These are phyloP conservation scores for Zoanthus sociatus DNA, from an alignment of 92 coral and sea anemone species.

Conservation along the genomic window DNA sequence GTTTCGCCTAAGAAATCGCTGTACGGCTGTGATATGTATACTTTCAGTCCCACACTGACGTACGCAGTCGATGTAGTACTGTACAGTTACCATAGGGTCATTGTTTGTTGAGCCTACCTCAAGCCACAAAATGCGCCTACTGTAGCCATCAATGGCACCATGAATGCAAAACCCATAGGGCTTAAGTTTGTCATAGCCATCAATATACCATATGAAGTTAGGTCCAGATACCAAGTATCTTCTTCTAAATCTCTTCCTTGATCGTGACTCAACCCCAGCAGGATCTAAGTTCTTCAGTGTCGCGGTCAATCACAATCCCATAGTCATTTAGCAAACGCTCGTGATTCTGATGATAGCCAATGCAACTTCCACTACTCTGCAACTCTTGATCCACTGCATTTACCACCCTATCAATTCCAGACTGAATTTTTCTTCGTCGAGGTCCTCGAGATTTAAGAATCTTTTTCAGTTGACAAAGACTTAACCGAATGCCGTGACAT, in stretches of 20 bases:
- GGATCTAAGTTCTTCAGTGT: slow-evolving; percentile 47
- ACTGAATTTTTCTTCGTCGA: slow-evolving; percentile 41
- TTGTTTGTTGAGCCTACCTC: slow-evolving; percentile 47
- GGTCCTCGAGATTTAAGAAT: slow-evolving; percentile 18
- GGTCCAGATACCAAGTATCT: slow-evolving; percentile 45
- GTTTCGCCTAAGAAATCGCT: background rate
- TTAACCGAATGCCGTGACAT: slow-evolving; percentile 26
- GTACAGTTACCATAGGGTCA: slow-evolving; percentile 44
- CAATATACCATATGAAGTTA: slow-evolving; percentile 43
- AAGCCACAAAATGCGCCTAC: slow-evolving; percentile 50
- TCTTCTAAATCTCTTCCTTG: slow-evolving; percentile 51
- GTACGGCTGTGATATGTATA: background rate
- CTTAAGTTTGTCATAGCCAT: slow-evolving; percentile 42
- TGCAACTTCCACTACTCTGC: slow-evolving; percentile 15
- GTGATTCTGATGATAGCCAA: slow-evolving; percentile 21
- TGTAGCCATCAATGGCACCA: slow-evolving; percentile 50
- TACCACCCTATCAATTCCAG: slow-evolving; percentile 29
- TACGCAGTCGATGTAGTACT: slow-evolving; percentile 36
- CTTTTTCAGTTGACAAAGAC: slow-evolving; percentile 41
- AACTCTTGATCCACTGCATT: slow-evolving; percentile 27
- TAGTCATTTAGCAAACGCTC: slow-evolving; percentile 28
- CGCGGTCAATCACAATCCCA: slow-evolving; percentile 10
- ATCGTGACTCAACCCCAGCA: slow-evolving; percentile 48
- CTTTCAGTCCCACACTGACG: slow-evolving; percentile 14
- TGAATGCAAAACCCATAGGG: slow-evolving; percentile 49